phyloP scores from a whole-genome alignment of 1,140 invertebrate species.

The Brachionus paranguensis region DNA sequence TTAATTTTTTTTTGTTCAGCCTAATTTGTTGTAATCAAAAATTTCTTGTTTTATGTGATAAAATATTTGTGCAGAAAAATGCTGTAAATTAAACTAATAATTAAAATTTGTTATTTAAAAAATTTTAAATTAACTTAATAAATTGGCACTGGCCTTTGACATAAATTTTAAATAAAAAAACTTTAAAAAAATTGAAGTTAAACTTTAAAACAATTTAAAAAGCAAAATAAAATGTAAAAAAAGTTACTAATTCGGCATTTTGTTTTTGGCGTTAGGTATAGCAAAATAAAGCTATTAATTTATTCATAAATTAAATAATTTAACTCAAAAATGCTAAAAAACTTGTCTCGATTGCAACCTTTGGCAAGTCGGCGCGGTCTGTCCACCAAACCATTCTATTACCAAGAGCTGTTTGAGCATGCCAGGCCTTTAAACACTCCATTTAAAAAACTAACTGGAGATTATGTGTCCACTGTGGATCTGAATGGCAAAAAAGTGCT shows the following conservation, averaged over 20 bases:
- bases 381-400: slow-evolving; percentile 50
- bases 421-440: slow-evolving; percentile 46
- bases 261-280: not conserved
- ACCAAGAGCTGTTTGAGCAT: slow-evolving; percentile 52
- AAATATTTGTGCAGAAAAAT: too few relatives aligned
- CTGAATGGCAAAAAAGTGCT: slow-evolving; percentile 50
- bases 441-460: slow-evolving; percentile 54
- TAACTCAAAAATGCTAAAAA: not conserved
- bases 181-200: too few relatives aligned
- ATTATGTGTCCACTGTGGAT: slow-evolving; percentile 54
- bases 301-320: not conserved
- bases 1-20: too few relatives aligned
- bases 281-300: not conserved
- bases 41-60: too few relatives aligned
- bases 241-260: not conserved
- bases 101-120: too few relatives aligned
- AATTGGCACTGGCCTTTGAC: too few relatives aligned
- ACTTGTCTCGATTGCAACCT: not conserved
- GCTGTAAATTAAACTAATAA: too few relatives aligned
- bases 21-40: too few relatives aligned
- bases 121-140: too few relatives aligned
- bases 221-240: not conserved
- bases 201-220: not conserved
- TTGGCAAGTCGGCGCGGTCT: not conserved
- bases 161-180: too few relatives aligned